These are phyloP conservation scores for Branchinecta lynchi DNA, from an alignment of 1,140 invertebrate species.

Conservation along the genomic window DNA sequence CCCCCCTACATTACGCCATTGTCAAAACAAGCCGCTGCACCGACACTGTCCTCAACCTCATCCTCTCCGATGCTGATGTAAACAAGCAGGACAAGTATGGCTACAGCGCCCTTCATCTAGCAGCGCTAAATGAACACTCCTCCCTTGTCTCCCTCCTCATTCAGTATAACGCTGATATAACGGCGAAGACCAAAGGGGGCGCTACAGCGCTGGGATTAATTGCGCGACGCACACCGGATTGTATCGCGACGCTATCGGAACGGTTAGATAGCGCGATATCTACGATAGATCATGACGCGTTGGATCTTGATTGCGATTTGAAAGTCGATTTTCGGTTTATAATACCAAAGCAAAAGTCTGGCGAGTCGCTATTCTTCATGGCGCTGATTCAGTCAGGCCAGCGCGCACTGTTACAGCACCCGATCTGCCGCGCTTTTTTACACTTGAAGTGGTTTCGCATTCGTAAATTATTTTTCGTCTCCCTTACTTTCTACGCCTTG, in stretches of 20 bases:
- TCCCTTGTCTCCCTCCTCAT: constrained; percentile 65
- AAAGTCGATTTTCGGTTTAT: constrained; percentile 60
- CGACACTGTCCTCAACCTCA: constrained; percentile 47
- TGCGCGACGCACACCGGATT: constrained; percentile 56
- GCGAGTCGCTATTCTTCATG: constrained; percentile 62
- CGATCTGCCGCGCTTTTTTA: constrained; percentile 61
- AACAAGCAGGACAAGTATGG: constrained; percentile 74
- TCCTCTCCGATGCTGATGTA: constrained; percentile 60
- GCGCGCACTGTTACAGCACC: constrained; percentile 62
- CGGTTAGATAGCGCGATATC: constrained; percentile 59
- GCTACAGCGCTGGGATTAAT: constrained; percentile 65
- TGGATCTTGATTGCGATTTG: constrained; percentile 63
- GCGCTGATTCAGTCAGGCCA: constrained; percentile 67
- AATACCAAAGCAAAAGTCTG: constrained; percentile 50
- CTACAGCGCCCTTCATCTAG: constrained; percentile 72
- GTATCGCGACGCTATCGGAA: constrained; percentile 52
- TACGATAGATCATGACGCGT: constrained; percentile 59
- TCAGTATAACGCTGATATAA: constrained; percentile 65
- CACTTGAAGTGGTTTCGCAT: constrained; percentile 77
- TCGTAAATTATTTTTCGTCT: constrained; percentile 63
- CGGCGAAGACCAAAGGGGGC: constrained; percentile 61
- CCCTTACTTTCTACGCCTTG: constrained; percentile 57
- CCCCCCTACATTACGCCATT: constrained; percentile 56
- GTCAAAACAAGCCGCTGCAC: constrained; percentile 52
- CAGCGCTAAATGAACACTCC: constrained; percentile 64